Evolutionary conservation across 2,113 vertebrate species (phyloP).

Genomic region (Sarotherodon lohbergeri): DNA sequence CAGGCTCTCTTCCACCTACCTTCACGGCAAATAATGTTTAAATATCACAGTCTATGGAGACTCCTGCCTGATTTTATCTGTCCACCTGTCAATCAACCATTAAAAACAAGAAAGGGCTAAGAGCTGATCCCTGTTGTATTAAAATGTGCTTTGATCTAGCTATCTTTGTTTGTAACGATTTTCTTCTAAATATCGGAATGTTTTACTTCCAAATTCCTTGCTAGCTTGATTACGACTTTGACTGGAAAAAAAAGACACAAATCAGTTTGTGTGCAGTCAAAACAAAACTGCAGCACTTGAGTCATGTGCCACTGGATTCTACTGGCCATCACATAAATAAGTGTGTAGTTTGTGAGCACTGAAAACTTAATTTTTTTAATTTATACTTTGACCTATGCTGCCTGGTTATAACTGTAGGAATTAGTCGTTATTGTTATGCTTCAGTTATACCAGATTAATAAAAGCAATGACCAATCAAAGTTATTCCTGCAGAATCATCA

Average conservation of each 20-base stretch:
- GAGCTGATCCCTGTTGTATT: neutral
- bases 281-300: neutral
- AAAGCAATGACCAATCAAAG: neutral
- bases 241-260: neutral
- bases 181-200: neutral
- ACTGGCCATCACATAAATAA: neutral
- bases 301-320: accelerated
- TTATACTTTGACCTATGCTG: neutral
- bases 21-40: accelerated
- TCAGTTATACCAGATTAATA: neutral
- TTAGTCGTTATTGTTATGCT: neutral
- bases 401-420: neutral
- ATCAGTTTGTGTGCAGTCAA: neutral
- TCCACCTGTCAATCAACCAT: neutral
- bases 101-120: neutral
- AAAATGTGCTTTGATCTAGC: neutral
- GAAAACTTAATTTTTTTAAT: neutral
- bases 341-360: neutral
- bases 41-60: neutral
- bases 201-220: neutral
- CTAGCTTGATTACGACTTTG: neutral
- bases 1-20: neutral
- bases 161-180: accelerated
- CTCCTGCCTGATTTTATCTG: neutral
- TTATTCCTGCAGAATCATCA: neutral